Evolutionary conservation across 2,113 vertebrate species (phyloP).

Genomic region (Melanostigma gelatinosum): DNA sequence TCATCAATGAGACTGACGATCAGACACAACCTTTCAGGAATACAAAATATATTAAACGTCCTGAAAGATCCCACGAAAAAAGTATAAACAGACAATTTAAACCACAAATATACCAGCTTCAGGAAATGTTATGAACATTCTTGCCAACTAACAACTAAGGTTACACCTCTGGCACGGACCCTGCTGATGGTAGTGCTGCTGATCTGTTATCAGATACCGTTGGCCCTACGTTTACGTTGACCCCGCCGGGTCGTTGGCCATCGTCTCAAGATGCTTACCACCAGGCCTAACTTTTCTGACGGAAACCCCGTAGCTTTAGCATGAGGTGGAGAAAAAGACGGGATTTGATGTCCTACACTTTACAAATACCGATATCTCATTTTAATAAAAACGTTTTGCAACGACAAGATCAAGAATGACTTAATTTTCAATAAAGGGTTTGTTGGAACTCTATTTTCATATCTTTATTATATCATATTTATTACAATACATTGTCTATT

Average conservation of each 20-base stretch:
- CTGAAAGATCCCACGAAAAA: background rate
- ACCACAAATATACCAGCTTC: background rate
- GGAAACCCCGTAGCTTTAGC: background rate
- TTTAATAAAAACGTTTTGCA: background rate
- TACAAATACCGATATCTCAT: background rate
- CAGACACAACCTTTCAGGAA: background rate
- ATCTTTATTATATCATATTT: background rate
- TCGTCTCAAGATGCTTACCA: background rate
- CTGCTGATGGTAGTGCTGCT: background rate
- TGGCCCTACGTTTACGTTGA: too few relatives aligned
- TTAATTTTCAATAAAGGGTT: background rate
- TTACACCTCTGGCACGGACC: background rate
- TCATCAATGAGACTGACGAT: slow-evolving; percentile 14
- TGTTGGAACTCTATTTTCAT: background rate
- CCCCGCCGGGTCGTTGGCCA: background rate
- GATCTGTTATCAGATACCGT: too few relatives aligned
- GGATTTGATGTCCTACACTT: background rate
- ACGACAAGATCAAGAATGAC: background rate
- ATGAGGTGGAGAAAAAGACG: background rate
- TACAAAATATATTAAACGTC: background rate
- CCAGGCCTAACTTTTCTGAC: background rate
- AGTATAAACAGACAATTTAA: background rate
- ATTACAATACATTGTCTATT: background rate
- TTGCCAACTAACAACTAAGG: background rate
- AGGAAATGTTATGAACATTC: background rate